Base-by-base conservation (phyloP, 30 jellyfish, hydroid and myxozoan species). In the Aurelia aurita complex sp. Pacific region DNA sequence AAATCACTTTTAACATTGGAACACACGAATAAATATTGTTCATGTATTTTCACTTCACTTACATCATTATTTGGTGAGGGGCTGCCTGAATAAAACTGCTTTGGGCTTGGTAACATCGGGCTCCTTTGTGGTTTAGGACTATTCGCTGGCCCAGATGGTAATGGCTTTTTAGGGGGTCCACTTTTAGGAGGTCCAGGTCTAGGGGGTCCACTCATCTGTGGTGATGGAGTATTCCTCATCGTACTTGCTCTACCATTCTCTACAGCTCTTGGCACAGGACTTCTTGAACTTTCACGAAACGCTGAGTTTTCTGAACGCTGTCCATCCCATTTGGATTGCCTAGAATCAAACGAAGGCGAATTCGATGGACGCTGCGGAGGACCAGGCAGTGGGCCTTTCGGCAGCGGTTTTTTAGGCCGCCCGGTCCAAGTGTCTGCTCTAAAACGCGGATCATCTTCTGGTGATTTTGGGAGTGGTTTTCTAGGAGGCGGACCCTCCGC, bases 401-500 rank as follows among this genome's bases (percentile, higher is more conserved):
- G 93, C 76, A 84, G 33, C 14, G 93, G 93, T 43, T 84, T 84
- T 59, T 46, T 36, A n/a, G 86, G 90, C 63, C 59, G 72, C 13
- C 93, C 93, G 23, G 85, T 76, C 93, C 93, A 84, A 14, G 93
- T 84, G 23, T 74, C 81, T 8, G 70, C 23, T 46, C 87, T 62
- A 2, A 13, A 35, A 14, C 78, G 87, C 16, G 54, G 54, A 5
- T 64, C 87, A 36, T 29, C 60, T 4, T 29, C 54, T 1, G 93
- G 87, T 12, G 60, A 51, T 40, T 34, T 66, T 13, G 93, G 93
- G 54, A 84, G 69, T 13, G 93, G 85, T 74, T 84, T 84, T 35
- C 74, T 77, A 11, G 93, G 93, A 9, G 93, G 93, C 38, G 18
- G 71, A 42, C 36, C 36, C 36, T 61, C 70, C 1, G 36, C 36